phyloP scores from a whole-genome alignment of 2,888 invertebrate genomes.

The Drepana falcataria region DNA sequence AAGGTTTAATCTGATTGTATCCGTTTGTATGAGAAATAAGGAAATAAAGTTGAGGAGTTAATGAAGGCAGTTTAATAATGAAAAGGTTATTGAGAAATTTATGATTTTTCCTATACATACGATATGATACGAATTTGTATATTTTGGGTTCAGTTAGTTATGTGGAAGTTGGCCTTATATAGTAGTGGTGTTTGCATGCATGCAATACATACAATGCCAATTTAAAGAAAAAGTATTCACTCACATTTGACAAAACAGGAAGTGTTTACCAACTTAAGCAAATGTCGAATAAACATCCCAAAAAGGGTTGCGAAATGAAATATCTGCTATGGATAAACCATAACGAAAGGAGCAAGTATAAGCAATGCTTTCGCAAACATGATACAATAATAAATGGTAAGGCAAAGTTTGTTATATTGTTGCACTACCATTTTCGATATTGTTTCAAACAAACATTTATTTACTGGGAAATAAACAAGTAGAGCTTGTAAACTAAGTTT shows the following conservation, averaged over 20 bases:
- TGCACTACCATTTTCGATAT: constrained; percentile 28
- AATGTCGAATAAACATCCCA: background rate
- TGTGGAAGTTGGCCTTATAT: too few relatives aligned
- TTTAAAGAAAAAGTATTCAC: too few relatives aligned
- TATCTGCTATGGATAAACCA: background rate
- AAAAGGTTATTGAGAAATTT: too few relatives aligned
- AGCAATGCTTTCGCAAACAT: constrained; percentile 14
- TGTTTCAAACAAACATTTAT: constrained; percentile 27
- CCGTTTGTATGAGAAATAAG: too few relatives aligned
- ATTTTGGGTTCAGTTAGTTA: too few relatives aligned
- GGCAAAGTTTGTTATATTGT: constrained; percentile 33
- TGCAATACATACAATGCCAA: too few relatives aligned
- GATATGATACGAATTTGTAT: too few relatives aligned
- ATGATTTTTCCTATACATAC: too few relatives aligned
- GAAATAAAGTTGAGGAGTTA: too few relatives aligned
- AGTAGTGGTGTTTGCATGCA: too few relatives aligned
- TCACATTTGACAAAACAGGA: background rate
- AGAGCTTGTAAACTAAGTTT: constrained; percentile 29
- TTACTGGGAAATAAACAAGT: constrained; percentile 23
- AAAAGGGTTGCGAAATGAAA: background rate
- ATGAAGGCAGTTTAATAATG: too few relatives aligned
- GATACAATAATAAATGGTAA: constrained; percentile 39
- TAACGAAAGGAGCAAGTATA: constrained; percentile 1
- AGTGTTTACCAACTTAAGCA: background rate
- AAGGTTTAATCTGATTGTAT: too few relatives aligned